Conservation (phyloP, 2,888 invertebrate species). For the Ectemnius continuus region DNA sequence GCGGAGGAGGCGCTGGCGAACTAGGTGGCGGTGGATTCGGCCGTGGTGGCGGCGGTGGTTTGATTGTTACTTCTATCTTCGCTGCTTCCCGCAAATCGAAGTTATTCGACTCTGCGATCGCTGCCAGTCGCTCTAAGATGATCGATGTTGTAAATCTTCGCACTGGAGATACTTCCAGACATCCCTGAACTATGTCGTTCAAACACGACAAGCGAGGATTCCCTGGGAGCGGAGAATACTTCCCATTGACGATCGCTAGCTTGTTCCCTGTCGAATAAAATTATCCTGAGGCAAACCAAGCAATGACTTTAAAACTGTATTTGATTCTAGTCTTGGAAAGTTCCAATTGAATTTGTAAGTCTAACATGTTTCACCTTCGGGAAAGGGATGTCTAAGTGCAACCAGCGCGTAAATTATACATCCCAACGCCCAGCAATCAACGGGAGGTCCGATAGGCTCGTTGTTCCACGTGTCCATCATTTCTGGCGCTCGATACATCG, state of each 20-base stretch:
- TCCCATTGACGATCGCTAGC: constrained; percentile 96
- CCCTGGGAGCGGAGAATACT: constrained; percentile 90
- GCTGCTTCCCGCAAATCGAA: constrained; percentile 90
- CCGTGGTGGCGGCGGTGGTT: constrained; percentile 66
- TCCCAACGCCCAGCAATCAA: constrained; percentile 98
- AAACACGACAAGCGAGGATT: constrained; percentile 91
- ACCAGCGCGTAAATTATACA: constrained; percentile 96
- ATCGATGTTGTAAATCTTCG: constrained; percentile 88
- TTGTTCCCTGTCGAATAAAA: constrained; percentile 83
- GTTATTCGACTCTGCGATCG: constrained; percentile 91
- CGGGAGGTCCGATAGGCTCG: constrained; percentile 92
- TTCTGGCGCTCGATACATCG: constrained; percentile 99
- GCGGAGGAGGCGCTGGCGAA: constrained; percentile 67
- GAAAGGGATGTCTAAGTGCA: constrained; percentile 97
- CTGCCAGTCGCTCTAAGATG: constrained; percentile 91
- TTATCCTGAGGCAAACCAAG: neutral
- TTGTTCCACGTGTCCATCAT: constrained; percentile 99
- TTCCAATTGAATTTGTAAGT: too few species aligned
- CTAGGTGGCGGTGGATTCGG: constrained; percentile 67
- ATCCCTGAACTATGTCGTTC: constrained; percentile 88
- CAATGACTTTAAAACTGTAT: too few species aligned
- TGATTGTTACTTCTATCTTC: constrained; percentile 79
- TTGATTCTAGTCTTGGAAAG: too few species aligned
- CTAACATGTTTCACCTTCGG: constrained; percentile 87
- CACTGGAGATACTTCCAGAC: constrained; percentile 89